A percentile compares a stretch with the other conserved stretches of the same genome.
Conservation (phyloP, 2,113 vertebrate genomes). For the Nettapus auritus region DNA sequence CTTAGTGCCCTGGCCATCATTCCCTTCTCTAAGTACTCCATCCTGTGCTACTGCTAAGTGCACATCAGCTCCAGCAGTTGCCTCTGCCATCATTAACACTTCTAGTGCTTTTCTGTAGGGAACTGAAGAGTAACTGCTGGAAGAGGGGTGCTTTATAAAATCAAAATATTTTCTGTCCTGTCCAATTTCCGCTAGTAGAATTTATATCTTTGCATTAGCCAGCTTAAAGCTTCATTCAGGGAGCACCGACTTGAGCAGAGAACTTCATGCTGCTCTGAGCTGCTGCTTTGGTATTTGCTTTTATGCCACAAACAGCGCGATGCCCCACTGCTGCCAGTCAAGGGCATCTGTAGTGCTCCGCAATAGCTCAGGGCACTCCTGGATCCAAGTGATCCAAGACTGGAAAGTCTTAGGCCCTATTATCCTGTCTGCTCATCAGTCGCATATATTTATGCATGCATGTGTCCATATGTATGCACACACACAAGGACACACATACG, state of each 20-base stretch:
- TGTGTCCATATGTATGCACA: not conserved
- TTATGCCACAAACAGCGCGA: not conserved
- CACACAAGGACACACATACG: not conserved
- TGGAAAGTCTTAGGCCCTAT: not conserved
- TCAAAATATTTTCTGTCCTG: not conserved
- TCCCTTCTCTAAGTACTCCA: not conserved
- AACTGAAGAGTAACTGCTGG: not conserved
- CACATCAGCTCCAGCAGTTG: not conserved
- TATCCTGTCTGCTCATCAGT: not conserved
- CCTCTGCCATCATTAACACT: not conserved
- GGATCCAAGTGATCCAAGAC: not conserved
- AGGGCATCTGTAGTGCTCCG: not conserved
- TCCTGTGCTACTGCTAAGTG: not conserved
- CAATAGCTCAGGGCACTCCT: not conserved
- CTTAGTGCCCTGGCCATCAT: slow-evolving; percentile 16
- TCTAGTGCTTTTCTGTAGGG: not conserved
- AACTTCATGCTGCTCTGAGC: not conserved
- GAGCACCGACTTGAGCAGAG: not conserved
- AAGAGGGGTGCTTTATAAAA: not conserved
- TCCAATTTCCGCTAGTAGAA: not conserved
- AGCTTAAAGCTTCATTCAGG: not conserved
- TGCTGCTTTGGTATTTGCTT: not conserved
- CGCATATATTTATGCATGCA: not conserved
- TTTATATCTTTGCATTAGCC: not conserved
- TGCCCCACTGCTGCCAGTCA: not conserved